Base-by-base conservation (phyloP, 2,797 vertebrate species). In the Mareca penelope region DNA sequence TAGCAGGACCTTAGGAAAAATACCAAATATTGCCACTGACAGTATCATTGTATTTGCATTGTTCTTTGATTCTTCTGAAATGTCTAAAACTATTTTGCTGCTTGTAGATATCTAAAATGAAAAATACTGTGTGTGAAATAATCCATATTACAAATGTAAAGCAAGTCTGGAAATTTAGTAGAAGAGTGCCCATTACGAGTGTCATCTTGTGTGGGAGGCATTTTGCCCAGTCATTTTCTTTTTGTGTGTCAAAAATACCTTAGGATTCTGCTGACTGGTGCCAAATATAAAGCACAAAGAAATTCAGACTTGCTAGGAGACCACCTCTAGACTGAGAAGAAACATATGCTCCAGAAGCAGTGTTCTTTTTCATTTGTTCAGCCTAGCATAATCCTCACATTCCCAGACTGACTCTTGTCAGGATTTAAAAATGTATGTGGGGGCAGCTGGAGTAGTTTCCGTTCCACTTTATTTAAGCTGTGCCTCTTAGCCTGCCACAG, bases 361-460 rank as follows among this genome's bases (percentile, higher is more conserved):
- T 65, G n/a, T 53, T 93, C 85, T 91, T 85, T 93, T 91, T 61
- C 80, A 69, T 85, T 80, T 7, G 2, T 63, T 94, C 92, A 94
- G 75, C 88, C 89, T 96, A 92, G 93, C 94, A 93, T 85, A 90
- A 94, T 90, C 85, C 78, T 93, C 60, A 56, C 90, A 93, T 96
- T 95, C 94, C 88, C 92, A 95, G 94, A 95, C 94, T 95, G 93
- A 77, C 70, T 95, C 88, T 93, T 91, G 90, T 94, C 93, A 93
- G 86, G 80, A 65, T 93, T 89, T 92, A 52, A 95, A 80, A 93
- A 95, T 85, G 75, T 42, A 2, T 71, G 72, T 61, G 68, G 59
- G 90, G 91, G 90, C 92, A 95, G 94, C 94, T 96, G 93, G 90
- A 92, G 92, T 73, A 89, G 86, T 87, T 96, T 95, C 94, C 12